A percentile compares a stretch with the other conserved stretches of the same genome.
phyloP scores from a whole-genome alignment of 1,140 invertebrate species.

The Drosophila yakuba region DNA sequence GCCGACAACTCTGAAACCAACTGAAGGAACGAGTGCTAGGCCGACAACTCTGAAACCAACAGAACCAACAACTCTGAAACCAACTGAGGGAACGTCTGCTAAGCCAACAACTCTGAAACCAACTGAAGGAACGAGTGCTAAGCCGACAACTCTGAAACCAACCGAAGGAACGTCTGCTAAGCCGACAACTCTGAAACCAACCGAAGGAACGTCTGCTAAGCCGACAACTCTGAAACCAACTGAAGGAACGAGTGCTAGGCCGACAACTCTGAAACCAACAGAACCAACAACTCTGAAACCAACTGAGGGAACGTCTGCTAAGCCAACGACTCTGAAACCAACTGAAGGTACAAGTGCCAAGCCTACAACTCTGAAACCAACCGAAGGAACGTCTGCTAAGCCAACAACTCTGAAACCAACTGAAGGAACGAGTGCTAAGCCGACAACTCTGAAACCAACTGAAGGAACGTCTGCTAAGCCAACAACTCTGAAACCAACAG shows the following conservation, averaged over 20 bases:
- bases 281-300: slow-evolving; percentile 4
- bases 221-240: not conserved
- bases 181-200: slow-evolving; percentile 2
- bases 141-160: not conserved
- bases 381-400: not conserved
- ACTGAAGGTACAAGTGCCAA: no score
- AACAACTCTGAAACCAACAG: not conserved
- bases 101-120: not conserved
- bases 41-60: not conserved
- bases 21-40: not conserved
- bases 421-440: not conserved
- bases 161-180: not conserved
- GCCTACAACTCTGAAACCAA: slow-evolving; percentile 10
- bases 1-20: slow-evolving; percentile 12
- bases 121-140: no score
- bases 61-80: not conserved
- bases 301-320: not conserved
- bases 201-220: not conserved
- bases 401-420: slow-evolving; percentile 17
- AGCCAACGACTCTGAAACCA: slow-evolving; percentile 4
- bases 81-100: not conserved
- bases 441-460: not conserved
- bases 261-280: not conserved
- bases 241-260: not conserved
- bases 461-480: not conserved